phyloP scores from a whole-genome alignment of 2,888 invertebrate genomes.

The Chironomus riparius region DNA sequence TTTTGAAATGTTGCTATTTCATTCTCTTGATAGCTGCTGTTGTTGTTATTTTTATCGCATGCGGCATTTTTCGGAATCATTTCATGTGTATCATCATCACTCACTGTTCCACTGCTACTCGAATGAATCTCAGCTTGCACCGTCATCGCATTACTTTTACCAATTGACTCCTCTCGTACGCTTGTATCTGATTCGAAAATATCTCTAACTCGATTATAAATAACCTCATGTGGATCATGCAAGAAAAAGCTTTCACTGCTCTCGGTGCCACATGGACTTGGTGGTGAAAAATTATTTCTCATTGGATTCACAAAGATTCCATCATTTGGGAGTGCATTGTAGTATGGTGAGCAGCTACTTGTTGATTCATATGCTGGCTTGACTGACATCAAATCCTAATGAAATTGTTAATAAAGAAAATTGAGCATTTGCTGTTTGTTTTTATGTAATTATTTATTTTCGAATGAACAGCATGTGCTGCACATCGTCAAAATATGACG shows the following conservation, averaged over 20 bases:
- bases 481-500: too few relatives aligned
- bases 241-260: conserved; percentile 69
- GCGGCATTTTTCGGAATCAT: neutral
- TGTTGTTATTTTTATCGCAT: conserved; percentile 26
- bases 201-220: conserved; percentile 75
- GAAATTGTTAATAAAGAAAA: too few relatives aligned
- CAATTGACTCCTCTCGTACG: conserved; percentile 32
- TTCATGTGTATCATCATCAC: conserved; percentile 40
- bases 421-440: too few relatives aligned
- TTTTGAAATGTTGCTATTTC: neutral
- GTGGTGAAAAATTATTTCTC: conserved; percentile 48
- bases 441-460: too few relatives aligned
- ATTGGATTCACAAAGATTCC: conserved; percentile 80
- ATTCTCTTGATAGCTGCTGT: conserved; percentile 26
- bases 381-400: neutral
- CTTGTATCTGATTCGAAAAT: conserved; percentile 56
- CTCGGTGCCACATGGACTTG: conserved; percentile 48
- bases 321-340: conserved; percentile 45
- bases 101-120: conserved; percentile 54
- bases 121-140: conserved; percentile 83
- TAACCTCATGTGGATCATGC: conserved; percentile 70
- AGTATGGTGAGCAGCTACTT: conserved; percentile 33
- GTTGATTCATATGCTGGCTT: conserved; percentile 35
- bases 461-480: too few relatives aligned
- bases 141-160: conserved; percentile 40